phyloP scores from a whole-genome alignment of 2,113 vertebrate species.

The Hemibates koningsi region DNA sequence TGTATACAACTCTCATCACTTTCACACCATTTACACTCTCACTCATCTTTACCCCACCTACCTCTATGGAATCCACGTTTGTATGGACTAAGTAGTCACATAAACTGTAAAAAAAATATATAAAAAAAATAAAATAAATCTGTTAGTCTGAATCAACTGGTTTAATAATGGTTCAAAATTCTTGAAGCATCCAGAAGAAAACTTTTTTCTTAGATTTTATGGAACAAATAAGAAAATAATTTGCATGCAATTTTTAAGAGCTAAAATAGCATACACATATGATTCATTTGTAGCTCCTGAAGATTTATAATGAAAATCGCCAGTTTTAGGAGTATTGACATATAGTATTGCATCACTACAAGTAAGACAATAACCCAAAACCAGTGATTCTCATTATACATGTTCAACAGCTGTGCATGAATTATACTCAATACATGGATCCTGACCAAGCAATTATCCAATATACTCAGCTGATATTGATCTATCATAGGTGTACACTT shows the following conservation, averaged over 20 bases:
- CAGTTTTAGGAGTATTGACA: neutral
- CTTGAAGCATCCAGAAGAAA: neutral
- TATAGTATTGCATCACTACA: neutral
- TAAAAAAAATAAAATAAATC: neutral
- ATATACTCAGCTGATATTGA: neutral
- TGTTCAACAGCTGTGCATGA: neutral
- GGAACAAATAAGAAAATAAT: neutral
- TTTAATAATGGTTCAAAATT: neutral
- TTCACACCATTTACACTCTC: neutral
- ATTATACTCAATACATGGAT: neutral
- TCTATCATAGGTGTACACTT: neutral
- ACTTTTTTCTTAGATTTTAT: rapidly evolving
- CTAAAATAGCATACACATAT: neutral
- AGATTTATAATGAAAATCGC: rapidly evolving
- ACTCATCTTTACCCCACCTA: neutral
- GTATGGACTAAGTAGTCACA: neutral
- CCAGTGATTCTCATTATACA: neutral
- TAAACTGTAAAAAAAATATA: neutral
- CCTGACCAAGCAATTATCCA: neutral
- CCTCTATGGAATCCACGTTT: neutral
- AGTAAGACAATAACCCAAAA: neutral
- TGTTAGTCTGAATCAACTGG: neutral
- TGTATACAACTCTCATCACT: neutral
- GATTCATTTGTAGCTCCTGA: neutral
- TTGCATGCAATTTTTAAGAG: neutral